A percentile compares a stretch with the other conserved stretches of the same genome.
These are phyloP conservation scores for Acleris literana DNA, from an alignment of 2,888 invertebrate species.

Conservation along the genomic window DNA sequence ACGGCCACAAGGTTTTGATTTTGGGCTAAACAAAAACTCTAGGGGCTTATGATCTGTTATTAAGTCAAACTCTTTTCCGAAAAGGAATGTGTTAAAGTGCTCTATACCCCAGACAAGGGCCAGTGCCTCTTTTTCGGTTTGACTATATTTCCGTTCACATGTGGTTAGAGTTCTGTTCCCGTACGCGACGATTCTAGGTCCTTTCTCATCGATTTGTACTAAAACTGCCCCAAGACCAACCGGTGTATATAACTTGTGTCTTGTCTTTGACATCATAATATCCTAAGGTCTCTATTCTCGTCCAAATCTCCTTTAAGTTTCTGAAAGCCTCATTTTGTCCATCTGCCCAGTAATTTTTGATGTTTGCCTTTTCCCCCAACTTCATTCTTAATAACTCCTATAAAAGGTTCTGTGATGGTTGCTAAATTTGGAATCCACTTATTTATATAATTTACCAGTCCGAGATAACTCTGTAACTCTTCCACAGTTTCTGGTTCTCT, in stretches of 20 bases:
- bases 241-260: slow-evolving; percentile 51
- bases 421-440: slow-evolving; percentile 23
- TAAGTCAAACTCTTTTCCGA: slow-evolving; percentile 58
- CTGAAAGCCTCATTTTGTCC: neutral
- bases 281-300: slow-evolving; percentile 48
- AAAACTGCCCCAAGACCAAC: slow-evolving; percentile 42
- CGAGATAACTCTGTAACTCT: slow-evolving; percentile 28
- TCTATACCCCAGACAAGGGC: slow-evolving; percentile 47
- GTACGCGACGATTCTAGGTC: slow-evolving; percentile 53
- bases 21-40: slow-evolving; percentile 43
- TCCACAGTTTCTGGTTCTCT: slow-evolving; percentile 8
- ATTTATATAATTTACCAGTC: slow-evolving; percentile 23
- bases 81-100: slow-evolving; percentile 59
- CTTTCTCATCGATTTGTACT: slow-evolving; percentile 43
- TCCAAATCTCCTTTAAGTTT: slow-evolving; percentile 2
- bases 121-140: slow-evolving; percentile 49
- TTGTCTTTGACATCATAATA: slow-evolving; percentile 47
- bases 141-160: slow-evolving; percentile 52
- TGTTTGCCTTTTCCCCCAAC: neutral
- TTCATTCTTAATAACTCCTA: slow-evolving; percentile 6
- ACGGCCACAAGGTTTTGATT: slow-evolving; percentile 43
- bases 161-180: slow-evolving; percentile 55
- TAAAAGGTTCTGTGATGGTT: slow-evolving; percentile 20
- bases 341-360: neutral
- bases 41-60: slow-evolving; percentile 46